These are phyloP conservation scores for Chlorocebus sabaeus DNA, from an alignment of 2,113 vertebrate genomes.

Conservation along the genomic window DNA sequence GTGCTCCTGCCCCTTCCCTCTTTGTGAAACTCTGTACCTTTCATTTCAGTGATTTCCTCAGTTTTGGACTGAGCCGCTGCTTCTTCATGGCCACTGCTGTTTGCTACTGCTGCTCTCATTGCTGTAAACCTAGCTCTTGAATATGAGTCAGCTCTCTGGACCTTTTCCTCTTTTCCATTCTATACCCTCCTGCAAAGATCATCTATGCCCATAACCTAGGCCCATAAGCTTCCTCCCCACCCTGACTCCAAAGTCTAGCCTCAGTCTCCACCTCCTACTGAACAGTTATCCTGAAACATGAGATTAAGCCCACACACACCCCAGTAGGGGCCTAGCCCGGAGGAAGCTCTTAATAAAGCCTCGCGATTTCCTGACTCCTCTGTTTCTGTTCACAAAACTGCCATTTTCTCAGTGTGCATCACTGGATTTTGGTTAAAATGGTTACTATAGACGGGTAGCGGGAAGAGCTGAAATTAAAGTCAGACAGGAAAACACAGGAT, in stretches of 20 bases:
- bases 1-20: fast-evolving
- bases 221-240: not conserved
- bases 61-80: not conserved
- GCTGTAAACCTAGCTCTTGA: not conserved
- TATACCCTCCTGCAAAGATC: not conserved
- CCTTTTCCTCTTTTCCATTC: not conserved
- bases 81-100: fast-evolving
- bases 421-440: not conserved
- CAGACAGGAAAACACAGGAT: not conserved
- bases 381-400: not conserved
- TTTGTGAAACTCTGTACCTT: not conserved
- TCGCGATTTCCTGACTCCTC: not conserved
- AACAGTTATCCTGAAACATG: not conserved
- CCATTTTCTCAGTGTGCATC: not conserved
- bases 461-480: not conserved
- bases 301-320: not conserved
- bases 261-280: not conserved
- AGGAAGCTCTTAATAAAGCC: not conserved
- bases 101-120: not conserved
- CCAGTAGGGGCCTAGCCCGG: not conserved
- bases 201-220: fast-evolving
- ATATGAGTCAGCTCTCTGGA: not conserved
- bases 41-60: not conserved
- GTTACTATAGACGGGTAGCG: not conserved
- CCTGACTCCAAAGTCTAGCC: not conserved